Evolutionary conservation across 2,113 vertebrate genomes (phyloP).

Genomic region (Helogale parvula): DNA sequence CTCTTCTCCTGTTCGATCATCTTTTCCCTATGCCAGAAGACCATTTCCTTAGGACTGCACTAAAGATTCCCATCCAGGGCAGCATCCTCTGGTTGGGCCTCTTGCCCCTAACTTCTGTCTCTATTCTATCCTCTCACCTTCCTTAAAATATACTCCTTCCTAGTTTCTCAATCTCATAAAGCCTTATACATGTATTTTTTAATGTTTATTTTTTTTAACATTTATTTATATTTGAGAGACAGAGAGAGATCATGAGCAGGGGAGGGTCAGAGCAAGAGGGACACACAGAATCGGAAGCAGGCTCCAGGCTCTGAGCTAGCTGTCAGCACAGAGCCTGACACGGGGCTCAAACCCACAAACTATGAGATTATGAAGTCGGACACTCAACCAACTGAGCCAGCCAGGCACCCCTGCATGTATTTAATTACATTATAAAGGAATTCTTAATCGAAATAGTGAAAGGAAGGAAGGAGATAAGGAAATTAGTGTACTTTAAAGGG

Average conservation of each 20-base stretch:
- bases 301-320: too few relatives aligned
- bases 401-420: not conserved
- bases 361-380: too few relatives aligned
- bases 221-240: too few relatives aligned
- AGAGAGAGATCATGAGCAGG: too few relatives aligned
- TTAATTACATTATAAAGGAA: not conserved
- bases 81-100: not conserved
- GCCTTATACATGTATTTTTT: not conserved
- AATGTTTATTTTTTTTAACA: too few relatives aligned
- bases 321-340: too few relatives aligned
- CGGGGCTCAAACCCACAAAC: too few relatives aligned
- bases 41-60: not conserved
- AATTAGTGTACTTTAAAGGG: not conserved
- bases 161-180: not conserved
- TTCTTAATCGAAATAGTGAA: not conserved
- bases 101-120: not conserved
- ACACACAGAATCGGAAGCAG: too few relatives aligned
- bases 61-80: not conserved
- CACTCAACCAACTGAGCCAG: too few relatives aligned
- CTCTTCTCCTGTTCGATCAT: not conserved
- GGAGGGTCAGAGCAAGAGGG: too few relatives aligned
- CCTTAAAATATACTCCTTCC: not conserved
- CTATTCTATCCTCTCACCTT: not conserved
- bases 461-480: not conserved
- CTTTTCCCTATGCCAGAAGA: not conserved